Percentiles rank a stretch among this genome's conserved stretches.
Conservation (phyloP, 2,113 vertebrate species). For the Sprattus sprattus region DNA sequence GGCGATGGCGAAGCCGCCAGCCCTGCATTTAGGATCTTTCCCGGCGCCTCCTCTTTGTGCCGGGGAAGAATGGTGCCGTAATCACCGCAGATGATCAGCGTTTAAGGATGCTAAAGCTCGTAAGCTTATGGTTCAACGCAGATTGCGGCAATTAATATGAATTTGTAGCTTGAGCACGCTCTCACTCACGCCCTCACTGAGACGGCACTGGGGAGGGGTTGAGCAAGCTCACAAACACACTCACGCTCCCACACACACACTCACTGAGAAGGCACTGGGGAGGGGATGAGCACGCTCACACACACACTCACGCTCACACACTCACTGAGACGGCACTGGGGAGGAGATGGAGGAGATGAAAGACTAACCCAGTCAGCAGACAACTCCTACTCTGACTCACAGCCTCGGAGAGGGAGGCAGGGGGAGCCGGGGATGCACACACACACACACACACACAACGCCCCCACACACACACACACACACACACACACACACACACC, state of each 20-base stretch:
- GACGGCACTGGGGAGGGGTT: background rate
- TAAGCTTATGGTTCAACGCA: background rate
- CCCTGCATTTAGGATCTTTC: background rate
- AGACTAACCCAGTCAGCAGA: too few species aligned
- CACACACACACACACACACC: background rate
- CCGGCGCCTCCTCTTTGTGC: background rate
- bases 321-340: too few species aligned
- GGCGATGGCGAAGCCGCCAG: background rate
- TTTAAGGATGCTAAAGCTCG: background rate
- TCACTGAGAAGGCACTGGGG: background rate
- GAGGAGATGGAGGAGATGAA: too few species aligned
- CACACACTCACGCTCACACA: background rate
- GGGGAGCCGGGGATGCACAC: too few species aligned
- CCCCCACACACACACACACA: background rate
- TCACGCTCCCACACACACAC: background rate
- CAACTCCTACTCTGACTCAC: too few species aligned
- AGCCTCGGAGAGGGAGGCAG: too few species aligned
- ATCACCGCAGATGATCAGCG: background rate
- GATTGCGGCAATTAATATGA: conserved; percentile 5
- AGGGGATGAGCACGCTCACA: background rate
- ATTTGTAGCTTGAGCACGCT: background rate
- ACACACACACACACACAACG: background rate
- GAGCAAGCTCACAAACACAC: background rate
- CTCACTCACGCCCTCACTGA: background rate
- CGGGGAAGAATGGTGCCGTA: background rate